These are phyloP conservation scores for Microtus obscurus DNA, from an alignment of 2,797 vertebrate species.

Conservation along the genomic window DNA sequence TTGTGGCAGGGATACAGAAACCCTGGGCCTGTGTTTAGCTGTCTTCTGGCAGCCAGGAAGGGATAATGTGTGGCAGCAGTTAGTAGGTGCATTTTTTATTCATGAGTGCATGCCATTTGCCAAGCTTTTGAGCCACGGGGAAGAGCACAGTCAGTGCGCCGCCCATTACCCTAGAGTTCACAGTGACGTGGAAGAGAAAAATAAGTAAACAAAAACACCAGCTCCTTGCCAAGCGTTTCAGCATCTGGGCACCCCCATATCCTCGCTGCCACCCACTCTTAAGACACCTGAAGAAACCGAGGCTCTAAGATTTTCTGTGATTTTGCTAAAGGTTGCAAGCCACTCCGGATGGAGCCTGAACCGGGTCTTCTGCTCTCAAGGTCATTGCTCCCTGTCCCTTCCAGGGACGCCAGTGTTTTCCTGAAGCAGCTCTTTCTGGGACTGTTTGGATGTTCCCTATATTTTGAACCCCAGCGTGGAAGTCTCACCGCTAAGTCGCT, in stretches of 20 bases:
- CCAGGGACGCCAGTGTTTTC: background rate
- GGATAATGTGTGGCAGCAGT: background rate
- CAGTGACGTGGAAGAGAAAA: background rate
- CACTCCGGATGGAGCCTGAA: background rate
- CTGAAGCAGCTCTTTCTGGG: background rate
- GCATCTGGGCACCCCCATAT: background rate
- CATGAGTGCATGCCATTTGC: background rate
- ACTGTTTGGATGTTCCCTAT: background rate
- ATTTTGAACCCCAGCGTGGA: background rate
- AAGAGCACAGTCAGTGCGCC: background rate
- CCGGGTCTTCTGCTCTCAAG: background rate
- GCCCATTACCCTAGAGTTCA: background rate
- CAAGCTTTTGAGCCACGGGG: background rate
- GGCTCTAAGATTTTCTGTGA: background rate
- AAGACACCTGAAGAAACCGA: background rate
- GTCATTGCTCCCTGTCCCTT: background rate
- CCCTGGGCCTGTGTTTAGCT: background rate
- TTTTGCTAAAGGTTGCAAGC: slow-evolving; percentile 67
- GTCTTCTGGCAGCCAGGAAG: background rate
- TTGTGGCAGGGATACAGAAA: background rate
- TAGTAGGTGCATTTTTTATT: background rate
- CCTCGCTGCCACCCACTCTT: background rate
- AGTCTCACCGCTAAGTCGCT: background rate
- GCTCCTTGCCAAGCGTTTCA: background rate
- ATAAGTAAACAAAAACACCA: background rate